These are phyloP conservation scores for Drosophila monieri DNA, from an alignment of 2,888 invertebrate species.

Conservation along the genomic window DNA sequence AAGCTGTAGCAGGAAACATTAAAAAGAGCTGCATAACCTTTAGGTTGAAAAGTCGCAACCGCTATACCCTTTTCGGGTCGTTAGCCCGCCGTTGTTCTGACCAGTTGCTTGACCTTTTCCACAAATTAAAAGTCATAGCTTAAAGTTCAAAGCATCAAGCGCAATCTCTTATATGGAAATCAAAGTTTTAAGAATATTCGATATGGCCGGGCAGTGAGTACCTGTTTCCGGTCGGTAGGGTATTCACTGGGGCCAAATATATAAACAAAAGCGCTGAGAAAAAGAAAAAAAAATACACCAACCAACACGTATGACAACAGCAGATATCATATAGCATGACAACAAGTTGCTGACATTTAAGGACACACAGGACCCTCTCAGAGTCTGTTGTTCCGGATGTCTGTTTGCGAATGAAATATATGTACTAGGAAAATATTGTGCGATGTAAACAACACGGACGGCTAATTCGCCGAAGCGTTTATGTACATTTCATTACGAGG, in stretches of 20 bases:
- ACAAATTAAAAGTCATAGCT: constrained; percentile 7
- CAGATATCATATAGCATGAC: constrained; percentile 64
- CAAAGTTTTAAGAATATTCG: not conserved
- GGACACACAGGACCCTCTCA: constrained; percentile 28
- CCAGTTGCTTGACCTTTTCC: constrained; percentile 29
- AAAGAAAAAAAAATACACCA: constrained; percentile 12
- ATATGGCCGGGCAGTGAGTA: not conserved
- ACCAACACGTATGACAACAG: constrained; percentile 48
- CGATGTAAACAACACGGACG: constrained; percentile 26
- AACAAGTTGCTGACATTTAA: constrained; percentile 39
- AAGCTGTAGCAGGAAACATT: constrained; percentile 47
- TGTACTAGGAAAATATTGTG: constrained; percentile 45
- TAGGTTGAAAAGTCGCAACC: constrained; percentile 13
- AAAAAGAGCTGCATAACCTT: constrained; percentile 32
- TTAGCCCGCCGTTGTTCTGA: not conserved
- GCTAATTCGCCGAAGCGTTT: constrained; percentile 43
- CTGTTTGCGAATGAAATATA: constrained; percentile 50
- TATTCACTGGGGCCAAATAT: constrained; percentile 11
- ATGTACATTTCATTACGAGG: constrained; percentile 58
- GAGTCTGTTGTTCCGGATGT: constrained; percentile 17
- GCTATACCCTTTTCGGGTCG: constrained; percentile 28
- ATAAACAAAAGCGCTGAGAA: not conserved
- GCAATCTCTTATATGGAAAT: constrained; percentile 2
- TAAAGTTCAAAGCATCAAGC: constrained; percentile 5
- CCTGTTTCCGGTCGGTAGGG: constrained; percentile 27